Evolutionary conservation across 2,888 invertebrate species (phyloP).

Genomic region (Arctia plantaginis): DNA sequence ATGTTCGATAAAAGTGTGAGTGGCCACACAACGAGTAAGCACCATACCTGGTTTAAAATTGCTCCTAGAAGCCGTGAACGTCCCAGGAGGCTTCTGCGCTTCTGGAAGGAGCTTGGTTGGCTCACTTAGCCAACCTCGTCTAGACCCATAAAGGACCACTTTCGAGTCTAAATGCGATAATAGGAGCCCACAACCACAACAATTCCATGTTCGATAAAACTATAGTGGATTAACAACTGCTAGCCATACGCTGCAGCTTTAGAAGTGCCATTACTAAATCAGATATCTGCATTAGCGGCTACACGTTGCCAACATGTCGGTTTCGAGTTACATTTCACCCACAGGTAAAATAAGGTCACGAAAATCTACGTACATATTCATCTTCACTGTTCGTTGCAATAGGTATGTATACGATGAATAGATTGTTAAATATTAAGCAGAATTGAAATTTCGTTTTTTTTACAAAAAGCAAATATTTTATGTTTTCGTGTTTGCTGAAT

Average conservation of each 20-base stretch:
- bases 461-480: background rate
- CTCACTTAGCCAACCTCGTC: too few species aligned
- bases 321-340: background rate
- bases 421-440: background rate
- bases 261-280: slow-evolving; percentile 11
- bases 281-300: slow-evolving; percentile 12
- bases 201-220: background rate
- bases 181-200: too few species aligned
- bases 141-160: too few species aligned
- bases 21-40: too few species aligned
- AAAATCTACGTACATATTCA: slow-evolving; percentile 2
- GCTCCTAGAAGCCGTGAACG: too few species aligned
- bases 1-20: too few species aligned
- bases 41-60: too few species aligned
- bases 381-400: background rate
- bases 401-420: background rate
- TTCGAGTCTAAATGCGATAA: too few species aligned
- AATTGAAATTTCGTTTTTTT: background rate
- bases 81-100: too few species aligned
- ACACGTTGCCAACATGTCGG: slow-evolving; percentile 11
- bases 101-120: too few species aligned
- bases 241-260: background rate
- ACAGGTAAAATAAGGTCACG: background rate
- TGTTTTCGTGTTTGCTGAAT: too few species aligned
- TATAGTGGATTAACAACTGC: background rate